phyloP scores from a whole-genome alignment of 2,888 invertebrate species.

The Laspeyria flexula region DNA sequence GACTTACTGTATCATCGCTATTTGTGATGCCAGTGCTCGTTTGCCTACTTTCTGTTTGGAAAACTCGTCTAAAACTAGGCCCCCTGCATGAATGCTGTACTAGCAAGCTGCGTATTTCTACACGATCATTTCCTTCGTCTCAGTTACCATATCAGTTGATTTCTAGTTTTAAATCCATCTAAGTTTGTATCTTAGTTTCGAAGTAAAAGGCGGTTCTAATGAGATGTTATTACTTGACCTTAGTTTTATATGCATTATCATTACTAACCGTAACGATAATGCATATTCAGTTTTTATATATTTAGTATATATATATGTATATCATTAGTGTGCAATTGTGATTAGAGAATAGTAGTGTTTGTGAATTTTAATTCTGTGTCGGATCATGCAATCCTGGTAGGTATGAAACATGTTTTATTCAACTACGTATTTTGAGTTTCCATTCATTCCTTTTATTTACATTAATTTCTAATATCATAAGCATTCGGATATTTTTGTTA shows the following conservation, averaged over 20 bases:
- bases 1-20: slow-evolving; percentile 50
- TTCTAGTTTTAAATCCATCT: slow-evolving; percentile 34
- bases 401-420: too few species aligned
- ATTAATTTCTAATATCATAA: too few species aligned
- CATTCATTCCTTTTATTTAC: too few species aligned
- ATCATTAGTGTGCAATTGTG: not conserved
- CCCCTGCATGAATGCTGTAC: slow-evolving; percentile 64
- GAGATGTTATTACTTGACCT: slow-evolving; percentile 1
- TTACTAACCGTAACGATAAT: not conserved
- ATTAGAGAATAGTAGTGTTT: not conserved
- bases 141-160: slow-evolving; percentile 26
- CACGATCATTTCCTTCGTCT: slow-evolving; percentile 45
- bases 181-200: slow-evolving; percentile 12
- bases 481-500: too few species aligned
- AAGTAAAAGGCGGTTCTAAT: slow-evolving; percentile 11
- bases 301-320: not conserved
- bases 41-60: slow-evolving; percentile 82
- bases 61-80: slow-evolving; percentile 80
- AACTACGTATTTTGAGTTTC: too few species aligned
- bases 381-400: too few species aligned
- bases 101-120: slow-evolving; percentile 68
- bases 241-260: not conserved
- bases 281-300: not conserved
- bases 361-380: not conserved
- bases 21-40: slow-evolving; percentile 55